These are phyloP conservation scores for Cinclus mexicanus DNA, from an alignment of 2,113 vertebrate genomes.

Conservation along the genomic window DNA sequence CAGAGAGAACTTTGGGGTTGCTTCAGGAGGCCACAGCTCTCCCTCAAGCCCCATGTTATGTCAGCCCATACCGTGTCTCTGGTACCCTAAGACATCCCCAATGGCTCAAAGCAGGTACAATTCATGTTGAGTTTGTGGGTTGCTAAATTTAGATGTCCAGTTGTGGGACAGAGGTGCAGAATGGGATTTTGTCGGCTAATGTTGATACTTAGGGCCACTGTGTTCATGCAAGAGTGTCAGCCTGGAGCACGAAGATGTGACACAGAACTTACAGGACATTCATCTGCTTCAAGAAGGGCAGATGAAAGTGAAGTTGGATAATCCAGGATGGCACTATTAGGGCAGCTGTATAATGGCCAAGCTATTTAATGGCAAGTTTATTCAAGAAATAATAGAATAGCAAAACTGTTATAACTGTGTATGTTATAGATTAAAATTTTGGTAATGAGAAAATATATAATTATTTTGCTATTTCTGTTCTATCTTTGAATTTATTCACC, in stretches of 20 bases:
- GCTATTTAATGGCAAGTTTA: background rate
- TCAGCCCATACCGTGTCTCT: rapidly evolving
- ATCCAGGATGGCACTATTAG: background rate
- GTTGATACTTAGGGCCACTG: background rate
- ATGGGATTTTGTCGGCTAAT: background rate
- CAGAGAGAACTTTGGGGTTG: background rate
- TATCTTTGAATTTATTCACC: slow-evolving; percentile 39
- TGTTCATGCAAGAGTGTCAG: background rate
- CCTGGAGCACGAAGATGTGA: background rate
- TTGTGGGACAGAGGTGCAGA: background rate
- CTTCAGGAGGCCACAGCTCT: background rate
- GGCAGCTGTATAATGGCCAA: background rate
- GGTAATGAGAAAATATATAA: background rate
- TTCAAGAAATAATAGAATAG: slow-evolving; percentile 13
- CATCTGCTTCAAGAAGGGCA: background rate
- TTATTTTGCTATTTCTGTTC: slow-evolving; percentile 49
- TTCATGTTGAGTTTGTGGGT: background rate
- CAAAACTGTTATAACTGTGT: background rate
- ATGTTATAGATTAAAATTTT: slow-evolving; percentile 38
- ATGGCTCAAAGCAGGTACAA: background rate
- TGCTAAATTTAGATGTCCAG: background rate
- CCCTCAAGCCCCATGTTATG: background rate
- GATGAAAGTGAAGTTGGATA: background rate
- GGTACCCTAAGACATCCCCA: background rate
- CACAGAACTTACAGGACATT: background rate